Percentiles rank a stretch among this genome's conserved stretches.
Evolutionary conservation across 2,797 vertebrate genomes (phyloP).

Genomic region (Mormyrops boulengeri): DNA sequence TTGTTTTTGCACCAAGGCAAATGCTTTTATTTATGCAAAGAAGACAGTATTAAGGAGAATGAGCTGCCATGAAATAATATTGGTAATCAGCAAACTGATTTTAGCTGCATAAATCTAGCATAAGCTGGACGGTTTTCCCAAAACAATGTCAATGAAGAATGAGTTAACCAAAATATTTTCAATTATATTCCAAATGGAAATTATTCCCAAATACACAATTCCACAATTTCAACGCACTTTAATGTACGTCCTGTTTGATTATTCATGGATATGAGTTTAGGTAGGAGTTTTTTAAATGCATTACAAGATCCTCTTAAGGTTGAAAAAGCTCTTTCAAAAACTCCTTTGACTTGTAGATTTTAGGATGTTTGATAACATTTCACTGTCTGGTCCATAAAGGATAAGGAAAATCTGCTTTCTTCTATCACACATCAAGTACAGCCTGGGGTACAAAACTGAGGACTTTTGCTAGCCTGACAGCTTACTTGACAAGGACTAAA

Average conservation of each 20-base stretch:
- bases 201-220: background rate
- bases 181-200: background rate
- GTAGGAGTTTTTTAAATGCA: background rate
- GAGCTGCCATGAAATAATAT: background rate
- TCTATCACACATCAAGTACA: slow-evolving; percentile 36
- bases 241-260: background rate
- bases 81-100: background rate
- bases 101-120: background rate
- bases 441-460: slow-evolving; percentile 17
- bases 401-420: slow-evolving; percentile 45
- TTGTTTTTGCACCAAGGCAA: slow-evolving; percentile 35
- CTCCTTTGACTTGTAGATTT: background rate
- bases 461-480: background rate
- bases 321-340: background rate
- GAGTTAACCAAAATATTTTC: background rate
- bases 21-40: slow-evolving; percentile 11
- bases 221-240: background rate
- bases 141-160: background rate
- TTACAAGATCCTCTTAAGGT: background rate
- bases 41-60: background rate
- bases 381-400: slow-evolving; percentile 21
- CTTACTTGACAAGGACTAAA: background rate
- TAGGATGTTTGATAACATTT: background rate
- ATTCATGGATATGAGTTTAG: background rate
- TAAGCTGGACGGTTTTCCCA: background rate